A percentile compares a stretch with the other conserved stretches of the same genome.
These are phyloP conservation scores for Phengaris alcon DNA, from an alignment of 2,888 invertebrate species.

Conservation along the genomic window DNA sequence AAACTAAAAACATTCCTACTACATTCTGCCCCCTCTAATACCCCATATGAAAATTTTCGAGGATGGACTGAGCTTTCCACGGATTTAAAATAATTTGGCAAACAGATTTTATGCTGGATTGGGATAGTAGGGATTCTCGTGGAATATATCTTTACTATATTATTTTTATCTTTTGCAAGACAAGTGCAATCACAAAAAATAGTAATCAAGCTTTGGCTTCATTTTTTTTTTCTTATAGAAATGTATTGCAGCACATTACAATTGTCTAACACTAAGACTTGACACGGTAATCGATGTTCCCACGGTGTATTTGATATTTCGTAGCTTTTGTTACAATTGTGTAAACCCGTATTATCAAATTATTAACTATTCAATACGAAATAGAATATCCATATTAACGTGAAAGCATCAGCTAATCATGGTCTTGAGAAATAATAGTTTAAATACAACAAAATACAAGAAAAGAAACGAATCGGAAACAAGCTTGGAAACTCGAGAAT, in stretches of 20 bases:
- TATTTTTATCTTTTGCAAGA: no score
- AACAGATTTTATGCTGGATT: no score
- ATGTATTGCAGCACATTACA: constrained; percentile 1
- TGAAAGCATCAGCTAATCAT: neutral
- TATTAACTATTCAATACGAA: constrained; percentile 12
- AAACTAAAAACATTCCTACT: neutral
- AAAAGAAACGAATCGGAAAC: no score
- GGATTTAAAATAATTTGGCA: no score
- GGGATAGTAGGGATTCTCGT: no score
- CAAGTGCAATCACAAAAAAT: no score
- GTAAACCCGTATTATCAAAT: constrained; percentile 20
- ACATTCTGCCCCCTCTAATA: neutral
- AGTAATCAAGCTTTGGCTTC: no score
- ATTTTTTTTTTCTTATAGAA: neutral
- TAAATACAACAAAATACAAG: neutral
- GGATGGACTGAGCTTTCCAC: no score
- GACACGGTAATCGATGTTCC: constrained; percentile 17
- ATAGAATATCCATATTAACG: neutral
- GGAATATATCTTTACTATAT: no score
- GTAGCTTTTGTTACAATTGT: constrained; percentile 25
- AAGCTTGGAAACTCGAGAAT: no score
- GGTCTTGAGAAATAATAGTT: neutral
- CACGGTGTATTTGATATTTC: constrained; percentile 18
- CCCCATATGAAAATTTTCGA: neutral
- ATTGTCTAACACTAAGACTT: constrained; percentile 10